Evolutionary conservation across 37 sponge, comb jelly and placozoan genomes (phyloP).

Genomic region (Spongilla lacustris): DNA sequence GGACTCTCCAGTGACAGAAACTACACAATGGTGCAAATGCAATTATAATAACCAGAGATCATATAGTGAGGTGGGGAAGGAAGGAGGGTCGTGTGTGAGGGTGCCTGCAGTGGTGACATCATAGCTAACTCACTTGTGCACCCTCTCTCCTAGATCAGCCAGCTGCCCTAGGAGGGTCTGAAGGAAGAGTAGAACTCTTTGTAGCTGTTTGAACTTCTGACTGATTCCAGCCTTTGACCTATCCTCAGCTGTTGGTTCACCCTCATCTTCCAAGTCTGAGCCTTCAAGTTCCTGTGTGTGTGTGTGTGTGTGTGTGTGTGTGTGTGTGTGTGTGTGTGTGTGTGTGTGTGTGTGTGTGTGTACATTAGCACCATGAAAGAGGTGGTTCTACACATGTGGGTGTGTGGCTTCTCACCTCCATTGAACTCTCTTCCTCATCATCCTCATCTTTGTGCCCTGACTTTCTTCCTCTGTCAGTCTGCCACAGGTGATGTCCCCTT

Average conservation of each 20-base stretch:
- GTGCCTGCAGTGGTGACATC: too few relatives aligned
- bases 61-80: too few relatives aligned
- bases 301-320: too few relatives aligned
- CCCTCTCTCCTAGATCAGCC: conserved; percentile 76
- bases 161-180: conserved; percentile 72
- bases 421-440: neutral
- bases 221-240: conserved; percentile 3
- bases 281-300: too few relatives aligned
- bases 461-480: neutral
- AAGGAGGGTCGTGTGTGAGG: too few relatives aligned
- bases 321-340: conserved; percentile 4
- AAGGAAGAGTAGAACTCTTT: conserved; percentile 73
- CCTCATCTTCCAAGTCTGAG: conserved; percentile 1
- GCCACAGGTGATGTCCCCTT: conserved; percentile 27
- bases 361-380: too few relatives aligned
- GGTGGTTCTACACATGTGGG: neutral
- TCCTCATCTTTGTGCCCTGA: neutral
- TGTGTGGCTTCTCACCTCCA: neutral
- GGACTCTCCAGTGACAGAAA: conserved; percentile 89
- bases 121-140: conserved; percentile 74
- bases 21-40: too few relatives aligned
- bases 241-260: neutral
- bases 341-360: neutral
- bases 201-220: conserved; percentile 46
- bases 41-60: neutral